Percentiles rank a stretch among this genome's conserved stretches.
Conservation (phyloP, 1,140 invertebrate species). For the Pseudomyrmex sp. region DNA sequence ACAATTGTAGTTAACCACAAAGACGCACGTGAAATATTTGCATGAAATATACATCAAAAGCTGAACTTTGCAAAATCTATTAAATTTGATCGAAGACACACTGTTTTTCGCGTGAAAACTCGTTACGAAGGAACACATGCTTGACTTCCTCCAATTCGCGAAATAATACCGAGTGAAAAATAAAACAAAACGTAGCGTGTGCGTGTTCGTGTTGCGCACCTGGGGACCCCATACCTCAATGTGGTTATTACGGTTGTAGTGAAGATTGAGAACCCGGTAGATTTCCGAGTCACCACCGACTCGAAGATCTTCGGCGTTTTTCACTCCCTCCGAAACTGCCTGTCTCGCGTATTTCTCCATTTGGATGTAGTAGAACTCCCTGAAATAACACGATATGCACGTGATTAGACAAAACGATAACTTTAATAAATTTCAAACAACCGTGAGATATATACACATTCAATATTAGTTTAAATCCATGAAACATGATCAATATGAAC, state of each 20-base stretch:
- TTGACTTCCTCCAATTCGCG: constrained; percentile 16
- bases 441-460: not conserved
- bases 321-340: constrained; percentile 98
- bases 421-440: not conserved
- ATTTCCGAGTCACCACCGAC: constrained; percentile 98
- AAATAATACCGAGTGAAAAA: constrained; percentile 53
- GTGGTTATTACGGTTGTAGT: constrained; percentile 99
- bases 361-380: constrained; percentile 99
- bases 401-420: constrained; percentile 23
- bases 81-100: constrained; percentile 1
- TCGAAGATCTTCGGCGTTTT: constrained; percentile 96
- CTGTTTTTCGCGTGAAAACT: not conserved
- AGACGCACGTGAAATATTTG: constrained; percentile 52
- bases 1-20: constrained; percentile 49
- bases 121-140: constrained; percentile 36
- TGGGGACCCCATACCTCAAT: constrained; percentile 96
- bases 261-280: constrained; percentile 98
- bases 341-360: constrained; percentile 99
- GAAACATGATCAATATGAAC: not conserved
- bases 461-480: not conserved
- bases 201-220: constrained; percentile 85
- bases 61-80: constrained; percentile 23
- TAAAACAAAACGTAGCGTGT: constrained; percentile 77
- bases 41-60: constrained; percentile 42
- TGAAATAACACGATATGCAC: constrained; percentile 86